phyloP scores from a whole-genome alignment of 2,797 vertebrate species.

The Microtus californicus region DNA sequence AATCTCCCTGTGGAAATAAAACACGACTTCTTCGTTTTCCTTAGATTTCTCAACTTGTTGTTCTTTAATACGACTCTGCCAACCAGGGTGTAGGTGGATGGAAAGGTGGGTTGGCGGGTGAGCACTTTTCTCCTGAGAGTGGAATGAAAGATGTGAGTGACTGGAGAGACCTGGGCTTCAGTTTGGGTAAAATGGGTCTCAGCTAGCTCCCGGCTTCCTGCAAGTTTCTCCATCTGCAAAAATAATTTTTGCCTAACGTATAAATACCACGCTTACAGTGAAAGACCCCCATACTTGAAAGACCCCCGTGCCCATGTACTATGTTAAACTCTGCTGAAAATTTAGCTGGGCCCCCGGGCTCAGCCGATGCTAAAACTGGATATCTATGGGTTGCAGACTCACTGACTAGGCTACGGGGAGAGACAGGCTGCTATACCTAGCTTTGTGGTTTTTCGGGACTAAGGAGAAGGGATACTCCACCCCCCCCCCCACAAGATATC shows the following conservation, averaged over 20 bases:
- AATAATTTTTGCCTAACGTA: background rate
- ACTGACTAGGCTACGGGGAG: too few relatives aligned
- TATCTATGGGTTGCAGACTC: too few relatives aligned
- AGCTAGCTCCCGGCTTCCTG: background rate
- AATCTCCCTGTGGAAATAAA: conserved; percentile 76
- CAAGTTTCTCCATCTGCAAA: background rate
- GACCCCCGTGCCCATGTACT: too few relatives aligned
- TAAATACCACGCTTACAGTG: background rate
- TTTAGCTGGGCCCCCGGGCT: too few relatives aligned
- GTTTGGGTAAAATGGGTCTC: background rate
- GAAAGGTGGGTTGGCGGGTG: background rate
- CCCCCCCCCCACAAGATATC: too few relatives aligned
- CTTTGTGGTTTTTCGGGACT: too few relatives aligned
- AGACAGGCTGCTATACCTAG: too few relatives aligned
- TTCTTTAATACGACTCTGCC: background rate
- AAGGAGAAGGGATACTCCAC: too few relatives aligned
- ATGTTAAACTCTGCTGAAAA: too few relatives aligned
- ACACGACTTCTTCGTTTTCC: conserved; percentile 21
- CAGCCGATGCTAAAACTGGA: too few relatives aligned
- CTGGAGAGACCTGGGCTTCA: background rate
- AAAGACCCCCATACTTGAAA: too few relatives aligned
- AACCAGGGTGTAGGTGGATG: background rate
- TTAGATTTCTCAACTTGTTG: background rate
- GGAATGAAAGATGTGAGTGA: background rate
- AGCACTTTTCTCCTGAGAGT: background rate